phyloP scores from a whole-genome alignment of 2,888 invertebrate species.

The Peribatodes rhomboidaria region DNA sequence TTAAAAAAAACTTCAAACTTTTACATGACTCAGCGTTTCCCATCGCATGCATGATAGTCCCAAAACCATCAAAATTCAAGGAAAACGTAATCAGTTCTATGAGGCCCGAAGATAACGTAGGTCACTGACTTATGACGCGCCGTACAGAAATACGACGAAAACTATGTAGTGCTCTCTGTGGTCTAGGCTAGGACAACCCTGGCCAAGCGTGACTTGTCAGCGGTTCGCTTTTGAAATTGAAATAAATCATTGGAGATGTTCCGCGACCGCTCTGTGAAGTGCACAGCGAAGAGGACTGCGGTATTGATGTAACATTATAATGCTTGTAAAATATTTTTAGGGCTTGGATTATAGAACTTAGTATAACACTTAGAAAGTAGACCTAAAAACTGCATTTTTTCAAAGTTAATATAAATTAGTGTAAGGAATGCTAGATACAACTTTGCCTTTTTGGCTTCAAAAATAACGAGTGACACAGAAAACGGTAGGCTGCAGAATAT shows the following conservation, averaged over 20 bases:
- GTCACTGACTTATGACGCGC: conserved; percentile 41
- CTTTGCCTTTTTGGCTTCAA: too few species aligned
- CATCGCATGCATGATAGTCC: conserved; percentile 1
- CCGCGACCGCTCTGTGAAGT: too few species aligned
- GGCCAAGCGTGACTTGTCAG: neutral
- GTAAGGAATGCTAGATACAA: too few species aligned
- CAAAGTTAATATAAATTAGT: too few species aligned
- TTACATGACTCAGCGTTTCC: conserved; percentile 13
- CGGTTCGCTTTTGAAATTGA: conserved; percentile 2
- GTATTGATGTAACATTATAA: too few species aligned
- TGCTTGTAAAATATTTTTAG: too few species aligned
- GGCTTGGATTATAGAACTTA: too few species aligned
- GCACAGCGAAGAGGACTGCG: too few species aligned
- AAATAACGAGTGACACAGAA: neutral
- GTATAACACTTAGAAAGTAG: too few species aligned
- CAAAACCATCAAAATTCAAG: conserved; percentile 13
- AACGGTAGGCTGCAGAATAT: neutral
- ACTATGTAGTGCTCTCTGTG: conserved; percentile 18
- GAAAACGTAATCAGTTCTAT: conserved; percentile 31
- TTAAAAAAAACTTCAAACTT: neutral
- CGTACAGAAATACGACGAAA: conserved; percentile 40
- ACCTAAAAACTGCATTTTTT: too few species aligned
- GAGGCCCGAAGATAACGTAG: conserved; percentile 41
- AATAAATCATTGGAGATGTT: neutral
- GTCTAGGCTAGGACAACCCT: conserved; percentile 16